Evolutionary conservation across 2,113 vertebrate species (phyloP), one percentile per base, ranked within the genome.

Genomic region (Ursus arctos): DNA sequence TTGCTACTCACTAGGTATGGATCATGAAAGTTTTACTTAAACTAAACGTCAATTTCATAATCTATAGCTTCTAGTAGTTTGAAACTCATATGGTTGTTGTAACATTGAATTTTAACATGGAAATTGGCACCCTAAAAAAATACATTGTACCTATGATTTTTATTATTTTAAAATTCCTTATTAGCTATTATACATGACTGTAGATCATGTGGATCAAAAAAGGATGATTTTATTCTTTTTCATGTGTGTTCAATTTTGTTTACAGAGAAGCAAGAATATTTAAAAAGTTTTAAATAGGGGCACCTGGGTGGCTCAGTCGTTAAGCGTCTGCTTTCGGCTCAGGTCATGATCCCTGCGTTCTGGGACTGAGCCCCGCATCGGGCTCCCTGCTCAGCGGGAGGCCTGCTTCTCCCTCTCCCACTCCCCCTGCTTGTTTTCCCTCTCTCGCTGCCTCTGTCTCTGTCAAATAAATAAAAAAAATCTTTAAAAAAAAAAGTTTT

Each of bases 151-250:
- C 49, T 57, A 85, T 89, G 16, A 81, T 95, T 81, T 61, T 22
- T 91, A 88, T 43, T 69, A 40, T 95, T 88, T 85, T 93, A 76
- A 33, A 91, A 96, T 81, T 95, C 28, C 72, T 71, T 97, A 57
- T 85, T 91, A 76, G 40, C 13, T 94, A 18, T 94, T 43, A 16
- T 69, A 74, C 10, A 84, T 89, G 74, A 95, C 28, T 94, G 10
- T 72, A 91, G 9, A 67, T 59, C 57, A 97, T 89, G 51, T 26
- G 0, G 2, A 59, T 95, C 61, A 86, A 59, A 91, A 11, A 88
- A 18, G 33, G 33, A 65, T 33, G 8, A 80, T 65, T 65, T 65
- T 31, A 13, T 7, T 31, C 40, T 47, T 95, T 92, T 90, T 90
- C 51, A 90, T 33, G 67, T 77, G 8, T 14, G 9, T 18, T 96